Percentiles rank a stretch among this genome's conserved stretches.
Conservation (phyloP, 2,888 invertebrate genomes). For the Dilophus febrilis region DNA sequence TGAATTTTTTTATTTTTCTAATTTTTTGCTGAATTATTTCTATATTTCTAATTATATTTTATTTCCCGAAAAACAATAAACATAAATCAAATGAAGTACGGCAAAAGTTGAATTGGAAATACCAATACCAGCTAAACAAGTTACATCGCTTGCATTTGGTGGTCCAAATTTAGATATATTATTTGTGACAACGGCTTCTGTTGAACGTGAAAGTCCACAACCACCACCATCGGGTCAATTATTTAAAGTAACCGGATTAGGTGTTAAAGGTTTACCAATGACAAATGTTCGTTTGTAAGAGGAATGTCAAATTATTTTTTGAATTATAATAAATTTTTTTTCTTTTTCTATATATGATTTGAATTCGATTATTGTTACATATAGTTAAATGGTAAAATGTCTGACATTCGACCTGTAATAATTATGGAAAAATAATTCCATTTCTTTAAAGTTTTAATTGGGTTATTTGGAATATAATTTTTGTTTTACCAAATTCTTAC, state of each 20-base stretch:
- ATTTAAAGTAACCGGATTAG: slow-evolving; percentile 41
- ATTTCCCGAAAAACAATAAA: too few relatives aligned
- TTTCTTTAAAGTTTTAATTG: too few relatives aligned
- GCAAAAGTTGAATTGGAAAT: slow-evolving; percentile 40
- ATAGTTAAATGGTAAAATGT: too few relatives aligned
- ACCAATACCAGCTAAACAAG: slow-evolving; percentile 44
- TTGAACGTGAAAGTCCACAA: slow-evolving; percentile 15
- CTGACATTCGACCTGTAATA: too few relatives aligned
- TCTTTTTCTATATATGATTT: background rate
- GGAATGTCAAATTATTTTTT: background rate
- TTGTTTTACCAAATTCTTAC: too few relatives aligned
- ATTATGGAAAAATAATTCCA: too few relatives aligned
- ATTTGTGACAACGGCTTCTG: slow-evolving; percentile 48
- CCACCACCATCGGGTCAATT: slow-evolving; percentile 40
- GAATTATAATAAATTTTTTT: background rate
- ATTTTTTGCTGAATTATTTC: too few relatives aligned
- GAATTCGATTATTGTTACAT: too few relatives aligned
- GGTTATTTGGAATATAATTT: too few relatives aligned
- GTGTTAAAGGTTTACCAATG: slow-evolving; percentile 34
- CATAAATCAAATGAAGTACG: slow-evolving; percentile 13
- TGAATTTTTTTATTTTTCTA: too few relatives aligned
- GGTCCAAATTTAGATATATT: slow-evolving; percentile 46
- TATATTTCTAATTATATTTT: too few relatives aligned
- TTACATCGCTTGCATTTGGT: slow-evolving; percentile 57
- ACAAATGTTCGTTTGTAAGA: slow-evolving; percentile 14